Conservation (phyloP, 2,113 vertebrate genomes). For the Zosterops pallidus region DNA sequence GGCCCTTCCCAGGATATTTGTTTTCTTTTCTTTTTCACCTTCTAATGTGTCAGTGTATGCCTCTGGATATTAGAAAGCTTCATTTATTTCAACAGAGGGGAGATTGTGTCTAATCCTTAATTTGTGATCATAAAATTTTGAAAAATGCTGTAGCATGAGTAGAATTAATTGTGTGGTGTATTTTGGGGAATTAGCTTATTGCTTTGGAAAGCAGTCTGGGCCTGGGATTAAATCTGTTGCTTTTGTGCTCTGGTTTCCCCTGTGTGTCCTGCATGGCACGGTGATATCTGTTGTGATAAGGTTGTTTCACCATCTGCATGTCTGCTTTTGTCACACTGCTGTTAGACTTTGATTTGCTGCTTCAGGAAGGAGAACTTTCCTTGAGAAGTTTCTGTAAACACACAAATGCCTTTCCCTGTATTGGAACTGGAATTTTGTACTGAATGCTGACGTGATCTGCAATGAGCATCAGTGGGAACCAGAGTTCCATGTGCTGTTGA, state of each 20-base stretch:
- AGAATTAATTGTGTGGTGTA: not conserved
- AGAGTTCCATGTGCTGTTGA: not conserved
- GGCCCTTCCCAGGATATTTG: not conserved
- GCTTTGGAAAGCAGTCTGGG: not conserved
- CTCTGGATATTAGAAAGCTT: not conserved
- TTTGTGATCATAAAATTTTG: not conserved
- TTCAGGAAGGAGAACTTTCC: not conserved
- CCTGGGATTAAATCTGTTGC: not conserved
- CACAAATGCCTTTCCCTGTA: not conserved
- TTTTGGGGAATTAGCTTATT: not conserved
- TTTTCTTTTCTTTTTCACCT: not conserved
- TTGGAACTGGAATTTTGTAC: not conserved
- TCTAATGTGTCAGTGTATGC: rapidly evolving
- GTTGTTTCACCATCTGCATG: not conserved
- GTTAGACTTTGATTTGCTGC: not conserved
- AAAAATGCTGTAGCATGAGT: not conserved
- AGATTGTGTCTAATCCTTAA: not conserved
- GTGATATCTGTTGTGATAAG: not conserved
- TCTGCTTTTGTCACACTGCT: not conserved
- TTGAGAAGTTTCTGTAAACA: not conserved
- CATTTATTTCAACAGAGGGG: not conserved
- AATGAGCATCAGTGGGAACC: not conserved
- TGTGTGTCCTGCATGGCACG: not conserved
- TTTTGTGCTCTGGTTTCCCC: not conserved
- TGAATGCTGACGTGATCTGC: not conserved